Evolutionary conservation across 2,888 invertebrate species (phyloP).

Genomic region (Eugnorisma glareosa): DNA sequence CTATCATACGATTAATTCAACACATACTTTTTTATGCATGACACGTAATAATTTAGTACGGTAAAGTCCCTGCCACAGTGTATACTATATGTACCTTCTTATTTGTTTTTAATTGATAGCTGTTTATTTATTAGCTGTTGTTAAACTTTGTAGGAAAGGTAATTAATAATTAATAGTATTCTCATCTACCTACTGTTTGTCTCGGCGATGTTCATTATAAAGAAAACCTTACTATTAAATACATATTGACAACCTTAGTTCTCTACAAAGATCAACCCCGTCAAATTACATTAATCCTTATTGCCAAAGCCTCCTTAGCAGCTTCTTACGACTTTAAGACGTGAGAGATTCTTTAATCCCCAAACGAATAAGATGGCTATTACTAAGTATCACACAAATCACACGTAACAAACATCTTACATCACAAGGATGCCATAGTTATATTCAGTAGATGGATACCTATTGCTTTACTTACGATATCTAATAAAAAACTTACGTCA

Average conservation of each 20-base stretch:
- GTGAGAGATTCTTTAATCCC: background rate
- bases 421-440: background rate
- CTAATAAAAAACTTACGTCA: background rate
- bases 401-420: background rate
- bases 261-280: background rate
- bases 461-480: background rate
- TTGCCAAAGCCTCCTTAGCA: background rate
- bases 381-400: background rate
- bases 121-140: background rate
- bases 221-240: too few species aligned
- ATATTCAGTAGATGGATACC: background rate
- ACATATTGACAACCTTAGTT: too few species aligned
- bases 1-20: constrained; percentile 64
- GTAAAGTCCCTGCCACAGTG: constrained; percentile 29
- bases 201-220: background rate
- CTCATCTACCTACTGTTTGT: background rate
- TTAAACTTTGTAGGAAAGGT: background rate
- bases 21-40: constrained; percentile 67
- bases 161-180: background rate
- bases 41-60: constrained; percentile 68
- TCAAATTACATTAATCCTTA: background rate
- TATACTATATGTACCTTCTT: constrained; percentile 14
- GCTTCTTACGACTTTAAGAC: background rate
- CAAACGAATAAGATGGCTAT: background rate
- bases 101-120: constrained; percentile 38